Percentiles rank a stretch among this genome's conserved stretches.
These are phyloP conservation scores for Thera obeliscata DNA, from an alignment of 2,888 invertebrate genomes.

Conservation along the genomic window DNA sequence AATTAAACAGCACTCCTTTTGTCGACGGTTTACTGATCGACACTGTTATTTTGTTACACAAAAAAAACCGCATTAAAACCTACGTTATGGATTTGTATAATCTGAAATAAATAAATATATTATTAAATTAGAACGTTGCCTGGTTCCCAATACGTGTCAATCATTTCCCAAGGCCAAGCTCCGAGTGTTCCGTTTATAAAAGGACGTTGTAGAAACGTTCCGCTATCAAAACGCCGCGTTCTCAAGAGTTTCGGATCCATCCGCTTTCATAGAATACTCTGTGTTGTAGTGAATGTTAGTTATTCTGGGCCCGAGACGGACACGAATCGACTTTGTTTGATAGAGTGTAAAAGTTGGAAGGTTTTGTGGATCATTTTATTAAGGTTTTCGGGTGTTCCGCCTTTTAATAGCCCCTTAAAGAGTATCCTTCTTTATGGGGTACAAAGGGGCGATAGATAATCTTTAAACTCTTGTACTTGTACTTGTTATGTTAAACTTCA, in stretches of 20 bases:
- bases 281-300: background rate
- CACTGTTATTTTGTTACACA: too few relatives aligned
- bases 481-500: background rate
- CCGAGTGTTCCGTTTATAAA: too few relatives aligned
- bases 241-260: background rate
- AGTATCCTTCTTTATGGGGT: constrained; percentile 24
- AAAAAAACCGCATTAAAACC: too few relatives aligned
- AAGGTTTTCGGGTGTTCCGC: constrained; percentile 28
- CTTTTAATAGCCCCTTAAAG: constrained; percentile 24
- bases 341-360: constrained; percentile 30
- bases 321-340: constrained; percentile 27
- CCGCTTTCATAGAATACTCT: background rate
- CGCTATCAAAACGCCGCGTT: background rate
- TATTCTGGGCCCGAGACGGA: constrained; percentile 3
- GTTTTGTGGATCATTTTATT: constrained; percentile 33
- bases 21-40: too few relatives aligned
- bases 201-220: too few relatives aligned
- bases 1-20: too few relatives aligned
- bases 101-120: too few relatives aligned
- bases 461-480: constrained; percentile 14
- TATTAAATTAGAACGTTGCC: too few relatives aligned
- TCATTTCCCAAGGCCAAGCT: too few relatives aligned
- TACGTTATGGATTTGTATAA: too few relatives aligned
- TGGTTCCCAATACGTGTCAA: too few relatives aligned
- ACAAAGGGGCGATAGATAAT: constrained; percentile 17